Conservation (phyloP, 2,888 invertebrate genomes). For the Drosophila tripunctata region DNA sequence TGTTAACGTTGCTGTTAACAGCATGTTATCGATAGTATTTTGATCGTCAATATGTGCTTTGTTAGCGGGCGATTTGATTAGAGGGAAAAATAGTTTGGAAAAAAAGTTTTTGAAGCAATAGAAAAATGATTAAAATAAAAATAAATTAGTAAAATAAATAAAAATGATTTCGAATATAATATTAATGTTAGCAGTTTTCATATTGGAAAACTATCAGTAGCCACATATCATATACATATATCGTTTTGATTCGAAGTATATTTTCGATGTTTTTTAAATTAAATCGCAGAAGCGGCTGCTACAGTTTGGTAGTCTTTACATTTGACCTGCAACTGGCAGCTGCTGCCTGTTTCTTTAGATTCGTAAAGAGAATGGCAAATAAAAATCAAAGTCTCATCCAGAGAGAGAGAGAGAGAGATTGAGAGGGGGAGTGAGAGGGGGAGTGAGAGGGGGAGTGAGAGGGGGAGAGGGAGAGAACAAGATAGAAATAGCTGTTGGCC, state of each 20-base stretch:
- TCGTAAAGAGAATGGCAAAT: conserved; percentile 65
- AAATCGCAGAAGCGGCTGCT: conserved; percentile 40
- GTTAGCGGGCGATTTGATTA: too few species aligned
- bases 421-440: background rate
- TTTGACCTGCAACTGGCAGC: background rate
- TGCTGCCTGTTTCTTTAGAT: conserved; percentile 12
- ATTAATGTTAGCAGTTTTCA: too few species aligned
- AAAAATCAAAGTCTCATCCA: conserved; percentile 56
- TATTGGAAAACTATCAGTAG: too few species aligned
- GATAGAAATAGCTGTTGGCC: background rate
- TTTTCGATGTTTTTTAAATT: too few species aligned
- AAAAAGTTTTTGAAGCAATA: too few species aligned
- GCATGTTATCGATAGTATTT: background rate
- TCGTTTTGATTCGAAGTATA: too few species aligned
- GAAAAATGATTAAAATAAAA: too few species aligned
- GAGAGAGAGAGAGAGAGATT: background rate
- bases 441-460: conserved; percentile 6
- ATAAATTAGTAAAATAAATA: too few species aligned
- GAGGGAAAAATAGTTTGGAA: too few species aligned
- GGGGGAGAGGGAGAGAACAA: background rate
- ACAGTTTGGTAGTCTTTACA: background rate
- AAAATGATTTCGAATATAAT: too few species aligned
- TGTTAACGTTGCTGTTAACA: background rate
- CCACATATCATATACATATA: too few species aligned
- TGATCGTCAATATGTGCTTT: too few species aligned